Evolutionary conservation across 2,797 vertebrate species (phyloP).

Genomic region (Danionella dracula): DNA sequence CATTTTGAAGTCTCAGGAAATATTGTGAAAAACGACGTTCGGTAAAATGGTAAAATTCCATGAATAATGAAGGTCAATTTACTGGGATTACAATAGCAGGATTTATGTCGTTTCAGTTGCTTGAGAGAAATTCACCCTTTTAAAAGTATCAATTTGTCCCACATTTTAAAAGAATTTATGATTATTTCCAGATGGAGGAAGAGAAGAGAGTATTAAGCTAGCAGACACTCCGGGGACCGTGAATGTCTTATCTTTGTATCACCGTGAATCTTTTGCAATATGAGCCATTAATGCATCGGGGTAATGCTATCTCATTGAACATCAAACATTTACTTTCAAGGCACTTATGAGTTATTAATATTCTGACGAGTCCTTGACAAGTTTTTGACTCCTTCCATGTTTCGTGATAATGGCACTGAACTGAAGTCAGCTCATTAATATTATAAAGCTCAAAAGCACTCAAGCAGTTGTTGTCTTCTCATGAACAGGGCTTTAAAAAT

Average conservation of each 20-base stretch:
- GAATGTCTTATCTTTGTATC: conserved; percentile 26
- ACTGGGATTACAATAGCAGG: conserved; percentile 57
- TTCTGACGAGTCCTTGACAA: not conserved
- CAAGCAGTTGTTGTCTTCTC: not conserved
- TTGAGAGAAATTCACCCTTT: conserved; percentile 56
- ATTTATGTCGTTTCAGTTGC: conserved; percentile 56
- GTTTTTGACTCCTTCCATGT: not conserved
- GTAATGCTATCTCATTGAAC: not conserved
- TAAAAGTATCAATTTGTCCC: conserved; percentile 56
- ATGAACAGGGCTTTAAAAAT: not conserved
- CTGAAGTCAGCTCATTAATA: conserved; percentile 1
- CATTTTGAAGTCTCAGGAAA: not conserved
- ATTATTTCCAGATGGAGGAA: conserved; percentile 63
- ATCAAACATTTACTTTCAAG: not conserved
- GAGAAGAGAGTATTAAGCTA: conserved; percentile 26
- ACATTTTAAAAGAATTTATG: conserved; percentile 44
- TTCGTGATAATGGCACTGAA: not conserved
- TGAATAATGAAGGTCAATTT: conserved; percentile 57
- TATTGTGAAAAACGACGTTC: not conserved
- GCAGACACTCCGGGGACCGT: conserved; percentile 21
- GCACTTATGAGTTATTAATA: not conserved
- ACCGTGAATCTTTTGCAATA: conserved; percentile 21
- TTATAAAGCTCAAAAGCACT: conserved; percentile 12
- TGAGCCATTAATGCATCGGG: conserved; percentile 14
- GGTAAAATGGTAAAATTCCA: not conserved